Evolutionary conservation across 2,888 invertebrate species (phyloP).

Genomic region (Eurytoma adleriae): DNA sequence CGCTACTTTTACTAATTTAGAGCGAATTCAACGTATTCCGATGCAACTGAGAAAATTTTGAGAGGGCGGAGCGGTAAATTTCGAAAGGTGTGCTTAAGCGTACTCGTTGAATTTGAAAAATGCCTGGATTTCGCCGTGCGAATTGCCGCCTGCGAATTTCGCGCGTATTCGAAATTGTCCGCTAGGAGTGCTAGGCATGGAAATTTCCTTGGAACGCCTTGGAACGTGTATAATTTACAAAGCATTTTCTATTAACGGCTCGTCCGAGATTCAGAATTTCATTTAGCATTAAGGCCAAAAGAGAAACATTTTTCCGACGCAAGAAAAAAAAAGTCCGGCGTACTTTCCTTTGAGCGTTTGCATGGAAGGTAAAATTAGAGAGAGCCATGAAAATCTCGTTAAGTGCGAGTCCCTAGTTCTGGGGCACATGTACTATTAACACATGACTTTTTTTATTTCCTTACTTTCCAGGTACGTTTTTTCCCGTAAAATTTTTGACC

Average conservation of each 20-base stretch:
- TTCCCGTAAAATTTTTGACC: no score
- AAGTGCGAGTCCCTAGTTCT: neutral
- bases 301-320: neutral
- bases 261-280: conserved; percentile 20
- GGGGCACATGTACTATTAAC: neutral
- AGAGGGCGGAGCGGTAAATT: no score
- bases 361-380: conserved; percentile 19
- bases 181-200: no score
- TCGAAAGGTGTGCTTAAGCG: neutral
- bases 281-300: conserved; percentile 12
- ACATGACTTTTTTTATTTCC: no score
- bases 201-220: conserved; percentile 17
- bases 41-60: no score
- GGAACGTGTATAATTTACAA: conserved; percentile 33
- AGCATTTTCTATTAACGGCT: conserved; percentile 6
- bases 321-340: neutral
- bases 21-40: no score
- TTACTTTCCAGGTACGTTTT: neutral
- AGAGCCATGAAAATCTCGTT: neutral
- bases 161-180: neutral
- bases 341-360: conserved; percentile 12
- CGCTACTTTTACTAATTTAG: no score
- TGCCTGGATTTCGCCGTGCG: neutral
- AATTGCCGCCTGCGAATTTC: neutral
- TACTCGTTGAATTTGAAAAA: neutral